phyloP scores from a whole-genome alignment of 1,140 invertebrate species.

The Drosophila ironensis region DNA sequence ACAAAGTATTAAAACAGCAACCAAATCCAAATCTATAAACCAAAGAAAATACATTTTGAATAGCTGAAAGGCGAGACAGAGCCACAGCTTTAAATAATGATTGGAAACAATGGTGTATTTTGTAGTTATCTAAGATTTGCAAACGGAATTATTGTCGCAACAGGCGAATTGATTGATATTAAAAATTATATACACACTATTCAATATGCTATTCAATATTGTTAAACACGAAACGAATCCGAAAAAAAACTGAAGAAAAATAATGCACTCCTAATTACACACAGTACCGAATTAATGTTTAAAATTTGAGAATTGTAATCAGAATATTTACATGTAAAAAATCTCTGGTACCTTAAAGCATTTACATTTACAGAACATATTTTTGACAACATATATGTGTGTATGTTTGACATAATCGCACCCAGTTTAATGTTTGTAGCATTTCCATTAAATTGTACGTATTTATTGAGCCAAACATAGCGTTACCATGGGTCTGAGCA shows the following conservation, averaged over 20 bases:
- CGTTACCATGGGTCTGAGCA: not conserved
- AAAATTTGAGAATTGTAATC: conserved; percentile 51
- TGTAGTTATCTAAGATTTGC: conserved; percentile 52
- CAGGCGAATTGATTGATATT: conserved; percentile 12
- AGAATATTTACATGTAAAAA: conserved; percentile 31
- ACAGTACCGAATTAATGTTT: conserved; percentile 54
- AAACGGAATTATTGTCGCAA: conserved; percentile 12
- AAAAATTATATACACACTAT: conserved; percentile 2
- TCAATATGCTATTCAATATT: conserved; percentile 40
- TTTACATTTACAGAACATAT: conserved; percentile 49
- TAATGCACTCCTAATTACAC: conserved; percentile 50
- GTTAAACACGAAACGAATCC: conserved; percentile 26
- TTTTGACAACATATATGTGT: conserved; percentile 19
- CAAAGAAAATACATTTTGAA: conserved; percentile 20
- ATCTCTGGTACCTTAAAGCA: conserved; percentile 65
- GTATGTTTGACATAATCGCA: conserved; percentile 19
- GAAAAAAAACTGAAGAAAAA: not conserved
- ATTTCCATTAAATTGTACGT: conserved; percentile 12
- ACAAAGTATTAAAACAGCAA: conserved; percentile 7
- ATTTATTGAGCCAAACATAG: conserved; percentile 14
- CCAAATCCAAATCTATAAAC: not conserved
- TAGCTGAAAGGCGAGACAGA: conserved; percentile 1
- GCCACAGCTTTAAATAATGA: conserved; percentile 30
- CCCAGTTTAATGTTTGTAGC: conserved; percentile 39
- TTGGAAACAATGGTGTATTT: conserved; percentile 38